Percentiles rank a stretch among this genome's conserved stretches.
Evolutionary conservation across 2,113 vertebrate genomes (phyloP).

Genomic region (Corynorhinus townsendii): DNA sequence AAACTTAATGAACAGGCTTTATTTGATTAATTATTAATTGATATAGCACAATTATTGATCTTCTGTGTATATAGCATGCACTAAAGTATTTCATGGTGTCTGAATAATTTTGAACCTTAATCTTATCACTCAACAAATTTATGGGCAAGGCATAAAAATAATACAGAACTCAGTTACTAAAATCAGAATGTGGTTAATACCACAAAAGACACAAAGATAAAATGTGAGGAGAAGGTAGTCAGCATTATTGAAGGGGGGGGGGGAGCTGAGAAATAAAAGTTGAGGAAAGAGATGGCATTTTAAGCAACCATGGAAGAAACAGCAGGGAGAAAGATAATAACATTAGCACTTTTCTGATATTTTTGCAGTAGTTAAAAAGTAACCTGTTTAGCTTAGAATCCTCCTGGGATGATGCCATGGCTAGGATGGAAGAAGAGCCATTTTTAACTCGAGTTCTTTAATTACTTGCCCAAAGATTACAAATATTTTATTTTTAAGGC

Average conservation of each 20-base stretch:
- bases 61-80: neutral
- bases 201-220: neutral
- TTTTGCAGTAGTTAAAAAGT: neutral
- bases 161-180: neutral
- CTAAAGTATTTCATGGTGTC: neutral
- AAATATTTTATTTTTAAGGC: neutral
- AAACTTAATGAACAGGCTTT: neutral
- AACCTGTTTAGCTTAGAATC: neutral
- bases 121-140: neutral
- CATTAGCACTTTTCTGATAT: neutral
- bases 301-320: neutral
- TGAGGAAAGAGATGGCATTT: neutral
- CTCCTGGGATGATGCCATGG: neutral
- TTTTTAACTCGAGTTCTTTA: neutral
- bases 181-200: neutral
- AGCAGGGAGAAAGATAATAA: neutral
- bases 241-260: neutral
- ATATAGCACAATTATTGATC: neutral
- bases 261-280: neutral
- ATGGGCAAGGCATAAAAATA: neutral
- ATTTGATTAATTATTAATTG: neutral
- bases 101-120: neutral
- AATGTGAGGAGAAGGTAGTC: neutral
- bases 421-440: neutral
- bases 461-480: neutral